Evolutionary conservation across 2,113 vertebrate species (phyloP).

Genomic region (Nematolebias whitei): DNA sequence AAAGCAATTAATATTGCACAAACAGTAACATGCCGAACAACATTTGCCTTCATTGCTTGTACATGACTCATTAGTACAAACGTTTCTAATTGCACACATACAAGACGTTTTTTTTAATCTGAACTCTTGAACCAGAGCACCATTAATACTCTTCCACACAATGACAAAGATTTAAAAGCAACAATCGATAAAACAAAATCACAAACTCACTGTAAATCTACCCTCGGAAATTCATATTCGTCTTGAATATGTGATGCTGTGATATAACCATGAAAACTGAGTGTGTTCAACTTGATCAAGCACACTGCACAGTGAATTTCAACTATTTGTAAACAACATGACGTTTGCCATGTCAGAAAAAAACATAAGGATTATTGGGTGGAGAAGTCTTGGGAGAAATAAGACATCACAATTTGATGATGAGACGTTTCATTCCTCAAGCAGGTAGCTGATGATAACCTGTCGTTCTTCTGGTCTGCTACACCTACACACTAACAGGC

Average conservation of each 20-base stretch:
- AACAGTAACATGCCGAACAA: too few relatives aligned
- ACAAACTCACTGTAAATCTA: background rate
- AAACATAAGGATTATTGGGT: conserved; percentile 38
- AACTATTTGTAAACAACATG: conserved; percentile 49
- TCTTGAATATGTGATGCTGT: background rate
- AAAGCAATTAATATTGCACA: too few relatives aligned
- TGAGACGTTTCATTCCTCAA: conserved; percentile 68
- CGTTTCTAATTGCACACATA: too few relatives aligned
- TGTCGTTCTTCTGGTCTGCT: conserved; percentile 72
- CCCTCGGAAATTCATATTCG: background rate
- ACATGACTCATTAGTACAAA: too few relatives aligned
- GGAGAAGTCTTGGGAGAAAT: conserved; percentile 47
- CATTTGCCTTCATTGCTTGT: too few relatives aligned
- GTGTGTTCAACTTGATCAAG: conserved; percentile 9
- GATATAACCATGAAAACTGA: conserved; percentile 2
- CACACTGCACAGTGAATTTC: conserved; percentile 8
- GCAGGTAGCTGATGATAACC: conserved; percentile 71
- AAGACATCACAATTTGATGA: conserved; percentile 68
- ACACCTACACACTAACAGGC: conserved; percentile 70
- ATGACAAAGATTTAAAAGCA: too few relatives aligned
- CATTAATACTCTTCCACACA: too few relatives aligned
- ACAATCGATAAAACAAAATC: background rate
- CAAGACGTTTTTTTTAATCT: too few relatives aligned
- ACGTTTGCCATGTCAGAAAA: conserved; percentile 48
- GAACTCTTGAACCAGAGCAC: too few relatives aligned